A percentile compares a stretch with the other conserved stretches of the same genome.
Evolutionary conservation across 2,888 invertebrate genomes (phyloP).

Genomic region (Melanostoma scalare): DNA sequence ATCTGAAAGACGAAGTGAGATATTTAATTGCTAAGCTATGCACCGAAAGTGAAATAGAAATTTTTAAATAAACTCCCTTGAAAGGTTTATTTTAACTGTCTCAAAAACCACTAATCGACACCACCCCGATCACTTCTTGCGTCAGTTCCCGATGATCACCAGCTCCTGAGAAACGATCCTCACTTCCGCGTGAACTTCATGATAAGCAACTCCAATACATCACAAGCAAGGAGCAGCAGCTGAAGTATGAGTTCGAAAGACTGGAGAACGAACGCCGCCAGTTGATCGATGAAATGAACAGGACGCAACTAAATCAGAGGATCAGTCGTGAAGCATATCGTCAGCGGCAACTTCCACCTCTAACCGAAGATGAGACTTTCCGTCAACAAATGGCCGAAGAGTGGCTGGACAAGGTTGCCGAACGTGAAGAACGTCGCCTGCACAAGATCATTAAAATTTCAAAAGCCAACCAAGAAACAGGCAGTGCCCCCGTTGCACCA

Average conservation of each 20-base stretch:
- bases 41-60: too few relatives aligned
- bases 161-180: constrained; percentile 81
- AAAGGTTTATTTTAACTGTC: too few relatives aligned
- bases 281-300: constrained; percentile 79
- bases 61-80: too few relatives aligned
- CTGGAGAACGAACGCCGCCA: constrained; percentile 84
- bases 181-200: constrained; percentile 85
- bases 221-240: constrained; percentile 86
- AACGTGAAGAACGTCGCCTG: constrained; percentile 89
- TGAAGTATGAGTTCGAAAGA: constrained; percentile 85
- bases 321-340: constrained; percentile 77
- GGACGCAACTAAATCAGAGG: constrained; percentile 75
- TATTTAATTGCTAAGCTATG: too few relatives aligned
- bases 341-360: constrained; percentile 81
- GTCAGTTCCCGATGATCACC: constrained; percentile 76
- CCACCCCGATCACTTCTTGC: constrained; percentile 79
- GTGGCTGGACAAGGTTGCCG: constrained; percentile 90
- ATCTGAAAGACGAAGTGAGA: too few relatives aligned
- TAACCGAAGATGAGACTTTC: constrained; percentile 88
- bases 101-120: constrained; percentile 81
- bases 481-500: constrained; percentile 54
- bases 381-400: constrained; percentile 93
- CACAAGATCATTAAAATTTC: constrained; percentile 92
- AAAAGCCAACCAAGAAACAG: constrained; percentile 81
- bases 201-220: constrained; percentile 85